Conservation (phyloP, 2,113 vertebrate genomes). For the Isichthys henryi region DNA sequence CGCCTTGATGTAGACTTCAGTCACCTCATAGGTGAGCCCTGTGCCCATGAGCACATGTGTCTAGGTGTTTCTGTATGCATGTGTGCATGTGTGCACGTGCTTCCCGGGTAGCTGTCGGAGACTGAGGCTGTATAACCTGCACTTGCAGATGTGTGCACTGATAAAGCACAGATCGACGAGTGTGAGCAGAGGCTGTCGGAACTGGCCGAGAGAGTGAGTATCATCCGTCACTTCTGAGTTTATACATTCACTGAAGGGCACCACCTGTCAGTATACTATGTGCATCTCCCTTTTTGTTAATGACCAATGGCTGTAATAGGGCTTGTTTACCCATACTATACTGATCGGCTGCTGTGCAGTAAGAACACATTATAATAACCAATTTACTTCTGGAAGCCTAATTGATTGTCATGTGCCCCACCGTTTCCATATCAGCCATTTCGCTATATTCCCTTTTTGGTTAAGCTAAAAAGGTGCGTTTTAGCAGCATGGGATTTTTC, state of each 20-base stretch:
- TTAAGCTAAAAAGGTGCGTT: neutral
- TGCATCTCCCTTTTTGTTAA: constrained; percentile 19
- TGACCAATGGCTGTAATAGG: neutral
- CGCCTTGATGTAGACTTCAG: constrained; percentile 87
- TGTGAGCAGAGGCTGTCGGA: constrained; percentile 77
- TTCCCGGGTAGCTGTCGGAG: neutral
- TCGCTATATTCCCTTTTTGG: neutral
- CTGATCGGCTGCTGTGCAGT: neutral
- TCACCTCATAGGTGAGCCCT: constrained; percentile 75
- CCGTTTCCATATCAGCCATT: neutral
- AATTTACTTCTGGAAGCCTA: neutral
- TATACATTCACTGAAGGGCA: neutral
- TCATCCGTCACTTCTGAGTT: neutral
- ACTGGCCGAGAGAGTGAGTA: constrained; percentile 76
- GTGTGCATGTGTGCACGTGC: neutral
- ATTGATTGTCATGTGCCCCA: neutral
- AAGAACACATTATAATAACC: neutral
- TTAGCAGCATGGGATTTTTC: neutral
- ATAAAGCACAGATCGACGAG: constrained; percentile 80
- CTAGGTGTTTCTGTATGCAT: neutral
- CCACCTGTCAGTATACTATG: constrained; percentile 13
- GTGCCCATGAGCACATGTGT: neutral
- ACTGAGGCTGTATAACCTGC: constrained; percentile 18
- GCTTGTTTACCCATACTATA: neutral
- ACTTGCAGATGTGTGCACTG: constrained; percentile 78